phyloP scores from a whole-genome alignment of 2,113 vertebrate genomes.

The Heterotilapia buettikoferi region DNA sequence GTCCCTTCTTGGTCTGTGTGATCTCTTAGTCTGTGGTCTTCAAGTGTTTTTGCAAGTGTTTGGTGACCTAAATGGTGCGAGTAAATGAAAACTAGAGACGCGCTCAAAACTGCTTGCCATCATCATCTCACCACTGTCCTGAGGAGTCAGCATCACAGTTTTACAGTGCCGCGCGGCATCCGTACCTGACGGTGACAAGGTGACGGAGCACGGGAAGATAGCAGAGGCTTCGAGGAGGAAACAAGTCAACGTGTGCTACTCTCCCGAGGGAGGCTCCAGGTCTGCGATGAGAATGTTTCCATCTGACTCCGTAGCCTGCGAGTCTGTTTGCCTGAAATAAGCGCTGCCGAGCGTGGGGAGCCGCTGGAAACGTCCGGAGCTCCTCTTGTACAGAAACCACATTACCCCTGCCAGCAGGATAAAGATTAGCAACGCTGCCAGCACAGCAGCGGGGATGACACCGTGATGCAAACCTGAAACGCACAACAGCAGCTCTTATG shows the following conservation, averaged over 20 bases:
- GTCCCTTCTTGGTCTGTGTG: background rate
- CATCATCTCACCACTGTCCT: slow-evolving; percentile 22
- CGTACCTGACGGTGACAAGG: background rate
- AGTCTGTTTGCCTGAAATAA: slow-evolving; percentile 75
- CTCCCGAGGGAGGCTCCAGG: slow-evolving; percentile 73
- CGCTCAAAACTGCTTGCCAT: background rate
- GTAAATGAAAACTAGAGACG: background rate
- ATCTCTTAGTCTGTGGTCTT: background rate
- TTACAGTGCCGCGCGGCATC: slow-evolving; percentile 10
- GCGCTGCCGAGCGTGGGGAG: slow-evolving; percentile 64
- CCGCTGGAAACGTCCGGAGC: slow-evolving; percentile 53
- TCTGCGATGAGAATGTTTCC: slow-evolving; percentile 87
- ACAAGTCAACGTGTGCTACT: slow-evolving; percentile 36
- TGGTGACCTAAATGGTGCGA: background rate
- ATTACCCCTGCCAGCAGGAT: slow-evolving; percentile 63
- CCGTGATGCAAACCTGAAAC: slow-evolving; percentile 75
- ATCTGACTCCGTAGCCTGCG: slow-evolving; percentile 73
- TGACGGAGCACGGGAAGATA: background rate
- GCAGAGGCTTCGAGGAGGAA: background rate
- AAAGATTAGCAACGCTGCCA: slow-evolving; percentile 73
- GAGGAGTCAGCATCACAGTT: slow-evolving; percentile 39
- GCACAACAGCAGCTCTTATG: background rate
- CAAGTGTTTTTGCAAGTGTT: background rate
- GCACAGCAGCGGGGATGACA: slow-evolving; percentile 65
- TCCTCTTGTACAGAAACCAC: slow-evolving; percentile 79